These are phyloP conservation scores for Uloborus diversus DNA, from an alignment of 1,140 invertebrate genomes.

Conservation along the genomic window DNA sequence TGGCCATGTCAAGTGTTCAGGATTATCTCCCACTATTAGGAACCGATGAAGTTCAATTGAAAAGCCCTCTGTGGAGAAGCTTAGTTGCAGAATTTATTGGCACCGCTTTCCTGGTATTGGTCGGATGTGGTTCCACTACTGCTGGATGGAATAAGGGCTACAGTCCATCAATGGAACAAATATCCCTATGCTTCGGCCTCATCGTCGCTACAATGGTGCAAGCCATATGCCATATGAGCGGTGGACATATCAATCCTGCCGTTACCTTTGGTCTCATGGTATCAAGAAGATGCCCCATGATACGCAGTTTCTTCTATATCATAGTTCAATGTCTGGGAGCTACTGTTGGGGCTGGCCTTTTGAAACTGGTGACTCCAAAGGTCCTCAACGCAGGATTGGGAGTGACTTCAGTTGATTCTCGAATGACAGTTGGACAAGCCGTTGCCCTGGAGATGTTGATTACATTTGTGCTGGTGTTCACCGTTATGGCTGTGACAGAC, in stretches of 20 bases:
- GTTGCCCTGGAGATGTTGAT: slow-evolving; percentile 84
- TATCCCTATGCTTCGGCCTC: slow-evolving; percentile 89
- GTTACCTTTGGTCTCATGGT: slow-evolving; percentile 82
- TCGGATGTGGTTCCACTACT: slow-evolving; percentile 82
- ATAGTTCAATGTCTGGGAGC: slow-evolving; percentile 80
- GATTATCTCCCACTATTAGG: too few relatives aligned
- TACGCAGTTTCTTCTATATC: slow-evolving; percentile 80
- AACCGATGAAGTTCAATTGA: slow-evolving; percentile 61
- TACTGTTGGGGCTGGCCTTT: slow-evolving; percentile 69
- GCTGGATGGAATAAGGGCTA: slow-evolving; percentile 62
- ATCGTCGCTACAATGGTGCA: slow-evolving; percentile 80
- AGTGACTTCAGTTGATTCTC: slow-evolving; percentile 67
- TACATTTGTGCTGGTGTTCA: slow-evolving; percentile 87
- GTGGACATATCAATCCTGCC: slow-evolving; percentile 90
- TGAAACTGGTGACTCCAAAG: slow-evolving; percentile 68
- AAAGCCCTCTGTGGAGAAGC: slow-evolving; percentile 76
- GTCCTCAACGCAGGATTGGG: slow-evolving; percentile 69
- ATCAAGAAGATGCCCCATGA: slow-evolving; percentile 79
- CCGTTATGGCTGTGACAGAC: slow-evolving; percentile 88
- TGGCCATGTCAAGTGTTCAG: too few relatives aligned
- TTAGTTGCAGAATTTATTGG: slow-evolving; percentile 86
- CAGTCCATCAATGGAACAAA: slow-evolving; percentile 72
- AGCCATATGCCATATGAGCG: slow-evolving; percentile 82
- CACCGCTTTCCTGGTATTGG: slow-evolving; percentile 84
- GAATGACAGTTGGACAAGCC: slow-evolving; percentile 74